Percentiles rank a stretch among this genome's conserved stretches.
These are phyloP conservation scores for Patella vulgata DNA, from an alignment of 1,140 invertebrate genomes.

Conservation along the genomic window DNA sequence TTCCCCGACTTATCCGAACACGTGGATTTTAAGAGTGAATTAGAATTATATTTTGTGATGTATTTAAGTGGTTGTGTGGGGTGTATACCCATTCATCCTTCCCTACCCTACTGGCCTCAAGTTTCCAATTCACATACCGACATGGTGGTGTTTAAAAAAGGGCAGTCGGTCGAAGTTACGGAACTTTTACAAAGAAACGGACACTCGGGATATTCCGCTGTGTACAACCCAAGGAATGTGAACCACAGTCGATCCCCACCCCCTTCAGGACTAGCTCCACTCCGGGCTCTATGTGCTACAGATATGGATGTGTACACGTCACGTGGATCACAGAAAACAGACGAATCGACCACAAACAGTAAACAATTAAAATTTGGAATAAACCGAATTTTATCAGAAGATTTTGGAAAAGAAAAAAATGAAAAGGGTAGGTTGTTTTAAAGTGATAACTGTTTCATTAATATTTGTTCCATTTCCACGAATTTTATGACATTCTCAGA, in stretches of 20 bases:
- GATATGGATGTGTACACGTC: slow-evolving; percentile 40
- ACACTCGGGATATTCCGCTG: slow-evolving; percentile 9
- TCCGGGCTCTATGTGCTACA: slow-evolving; percentile 45
- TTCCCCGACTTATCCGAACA: too few relatives aligned
- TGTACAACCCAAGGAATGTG: slow-evolving; percentile 15
- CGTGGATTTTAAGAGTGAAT: too few relatives aligned
- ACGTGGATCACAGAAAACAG: slow-evolving; percentile 1
- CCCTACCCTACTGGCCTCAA: too few relatives aligned
- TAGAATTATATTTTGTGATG: too few relatives aligned
- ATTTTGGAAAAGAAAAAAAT: slow-evolving; percentile 40
- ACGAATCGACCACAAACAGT: background rate
- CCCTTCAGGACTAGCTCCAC: slow-evolving; percentile 38
- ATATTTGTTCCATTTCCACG: too few relatives aligned
- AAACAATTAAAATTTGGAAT: slow-evolving; percentile 52
- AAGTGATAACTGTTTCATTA: too few relatives aligned
- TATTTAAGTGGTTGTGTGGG: too few relatives aligned
- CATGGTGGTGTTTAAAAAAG: too few relatives aligned
- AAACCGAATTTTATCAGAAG: slow-evolving; percentile 49
- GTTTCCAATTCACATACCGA: too few relatives aligned
- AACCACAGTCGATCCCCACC: slow-evolving; percentile 14
- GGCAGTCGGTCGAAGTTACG: background rate
- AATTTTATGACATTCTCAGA: too few relatives aligned
- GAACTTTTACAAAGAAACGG: slow-evolving; percentile 10
- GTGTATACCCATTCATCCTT: too few relatives aligned
- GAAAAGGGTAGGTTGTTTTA: slow-evolving; percentile 41